phyloP scores from a whole-genome alignment of 2,113 vertebrate genomes.

The Ceyx cyanopectus region DNA sequence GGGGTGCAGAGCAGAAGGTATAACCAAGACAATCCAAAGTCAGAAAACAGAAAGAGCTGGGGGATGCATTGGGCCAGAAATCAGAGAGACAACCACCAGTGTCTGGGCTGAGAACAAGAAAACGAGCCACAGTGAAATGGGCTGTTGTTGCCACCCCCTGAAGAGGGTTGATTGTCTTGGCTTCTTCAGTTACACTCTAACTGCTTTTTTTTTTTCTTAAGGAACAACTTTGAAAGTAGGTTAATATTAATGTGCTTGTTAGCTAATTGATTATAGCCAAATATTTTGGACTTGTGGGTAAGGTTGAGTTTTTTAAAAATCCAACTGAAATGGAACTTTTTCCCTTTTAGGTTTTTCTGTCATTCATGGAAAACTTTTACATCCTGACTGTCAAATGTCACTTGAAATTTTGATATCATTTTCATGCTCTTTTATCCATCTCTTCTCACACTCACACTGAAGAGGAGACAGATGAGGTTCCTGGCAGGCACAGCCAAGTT shows the following conservation, averaged over 20 bases:
- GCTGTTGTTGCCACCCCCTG: not conserved
- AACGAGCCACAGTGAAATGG: not conserved
- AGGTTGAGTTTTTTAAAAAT: not conserved
- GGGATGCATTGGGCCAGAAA: not conserved
- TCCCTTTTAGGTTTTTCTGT: not conserved
- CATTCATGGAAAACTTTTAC: not conserved
- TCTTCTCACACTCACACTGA: not conserved
- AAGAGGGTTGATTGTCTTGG: not conserved
- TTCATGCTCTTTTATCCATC: not conserved
- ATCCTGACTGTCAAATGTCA: not conserved
- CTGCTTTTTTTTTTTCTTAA: not conserved
- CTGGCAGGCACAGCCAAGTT: not conserved
- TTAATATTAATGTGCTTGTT: not conserved
- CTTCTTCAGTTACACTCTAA: not conserved
- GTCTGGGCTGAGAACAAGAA: not conserved
- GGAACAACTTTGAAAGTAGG: not conserved
- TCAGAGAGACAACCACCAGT: not conserved
- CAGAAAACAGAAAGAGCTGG: not conserved
- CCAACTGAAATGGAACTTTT: not conserved
- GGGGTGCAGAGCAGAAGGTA: not conserved
- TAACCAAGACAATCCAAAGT: not conserved
- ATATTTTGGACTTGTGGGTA: not conserved
- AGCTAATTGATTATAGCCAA: not conserved
- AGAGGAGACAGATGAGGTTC: not conserved
- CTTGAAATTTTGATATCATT: not conserved